Conservation (phyloP, 1,140 invertebrate species). For the Ectropis grisescens region DNA sequence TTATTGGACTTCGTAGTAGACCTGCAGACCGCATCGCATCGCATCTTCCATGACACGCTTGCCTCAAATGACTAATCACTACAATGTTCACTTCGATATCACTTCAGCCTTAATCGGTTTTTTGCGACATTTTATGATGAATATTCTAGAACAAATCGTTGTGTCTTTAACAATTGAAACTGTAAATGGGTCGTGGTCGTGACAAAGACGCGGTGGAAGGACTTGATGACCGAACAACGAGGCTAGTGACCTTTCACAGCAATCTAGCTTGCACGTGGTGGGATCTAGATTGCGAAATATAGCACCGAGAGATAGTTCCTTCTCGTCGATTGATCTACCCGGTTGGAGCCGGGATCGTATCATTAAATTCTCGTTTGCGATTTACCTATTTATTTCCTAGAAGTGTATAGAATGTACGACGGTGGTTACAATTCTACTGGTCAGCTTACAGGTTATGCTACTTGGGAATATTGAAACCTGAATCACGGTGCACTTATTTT, state of each 20-base stretch:
- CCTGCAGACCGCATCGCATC: conserved; percentile 16
- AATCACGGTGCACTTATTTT: no score
- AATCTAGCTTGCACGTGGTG: conserved; percentile 30
- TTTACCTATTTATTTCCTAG: no score
- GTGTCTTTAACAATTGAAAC: conserved; percentile 28
- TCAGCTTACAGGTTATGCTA: no score
- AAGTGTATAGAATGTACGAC: no score
- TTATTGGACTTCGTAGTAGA: no score
- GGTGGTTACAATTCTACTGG: no score
- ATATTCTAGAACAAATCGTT: no score
- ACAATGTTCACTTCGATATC: conserved; percentile 17
- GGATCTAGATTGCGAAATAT: conserved; percentile 16
- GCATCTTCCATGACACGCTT: conserved; percentile 21
- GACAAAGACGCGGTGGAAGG: conserved; percentile 34
- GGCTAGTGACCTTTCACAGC: conserved; percentile 45
- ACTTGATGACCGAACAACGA: conserved; percentile 43
- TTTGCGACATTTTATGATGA: conserved; percentile 4
- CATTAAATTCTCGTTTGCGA: no score
- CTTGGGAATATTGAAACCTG: no score
- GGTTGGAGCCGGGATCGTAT: no score
- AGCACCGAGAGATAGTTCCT: no score
- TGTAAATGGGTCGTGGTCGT: conserved; percentile 45
- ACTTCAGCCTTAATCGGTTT: conserved; percentile 27
- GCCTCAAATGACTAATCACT: conserved; percentile 22
- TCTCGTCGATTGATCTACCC: no score